Percentiles rank a stretch among this genome's conserved stretches.
Conservation (phyloP, 2,113 vertebrate species). For the Engraulis encrasicolus region DNA sequence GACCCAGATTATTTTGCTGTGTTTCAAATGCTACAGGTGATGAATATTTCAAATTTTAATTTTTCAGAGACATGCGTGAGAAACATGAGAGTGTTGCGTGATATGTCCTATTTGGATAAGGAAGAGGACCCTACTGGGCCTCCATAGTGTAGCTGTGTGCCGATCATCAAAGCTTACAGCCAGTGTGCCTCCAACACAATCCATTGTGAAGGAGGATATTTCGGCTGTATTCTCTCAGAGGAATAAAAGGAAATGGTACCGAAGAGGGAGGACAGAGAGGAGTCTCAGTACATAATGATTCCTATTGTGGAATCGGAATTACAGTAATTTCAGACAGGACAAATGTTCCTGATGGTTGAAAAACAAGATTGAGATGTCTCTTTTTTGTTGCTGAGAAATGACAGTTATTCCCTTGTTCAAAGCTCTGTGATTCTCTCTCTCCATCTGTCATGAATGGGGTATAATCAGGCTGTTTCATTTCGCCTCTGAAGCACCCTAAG, state of each 20-base stretch:
- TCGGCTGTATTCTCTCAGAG: no score
- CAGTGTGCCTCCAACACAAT: neutral
- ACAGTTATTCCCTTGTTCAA: constrained; percentile 33
- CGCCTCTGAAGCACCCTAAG: constrained; percentile 3
- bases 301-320: neutral
- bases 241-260: neutral
- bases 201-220: neutral
- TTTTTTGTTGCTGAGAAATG: constrained; percentile 22
- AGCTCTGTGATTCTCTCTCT: neutral
- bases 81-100: neutral
- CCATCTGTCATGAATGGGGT: neutral
- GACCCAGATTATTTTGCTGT: neutral
- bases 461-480: constrained; percentile 14
- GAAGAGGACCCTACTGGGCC: neutral
- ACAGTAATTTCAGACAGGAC: constrained; percentile 5
- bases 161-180: constrained; percentile 21
- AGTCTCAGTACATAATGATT: neutral
- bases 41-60: constrained; percentile 48
- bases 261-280: neutral
- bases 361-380: neutral
- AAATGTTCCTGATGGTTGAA: constrained; percentile 11
- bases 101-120: constrained; percentile 13
- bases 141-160: neutral
- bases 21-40: neutral
- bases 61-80: neutral